These are phyloP conservation scores for Rhagoletis zephyria DNA, from an alignment of 1,140 invertebrate genomes.

Conservation along the genomic window DNA sequence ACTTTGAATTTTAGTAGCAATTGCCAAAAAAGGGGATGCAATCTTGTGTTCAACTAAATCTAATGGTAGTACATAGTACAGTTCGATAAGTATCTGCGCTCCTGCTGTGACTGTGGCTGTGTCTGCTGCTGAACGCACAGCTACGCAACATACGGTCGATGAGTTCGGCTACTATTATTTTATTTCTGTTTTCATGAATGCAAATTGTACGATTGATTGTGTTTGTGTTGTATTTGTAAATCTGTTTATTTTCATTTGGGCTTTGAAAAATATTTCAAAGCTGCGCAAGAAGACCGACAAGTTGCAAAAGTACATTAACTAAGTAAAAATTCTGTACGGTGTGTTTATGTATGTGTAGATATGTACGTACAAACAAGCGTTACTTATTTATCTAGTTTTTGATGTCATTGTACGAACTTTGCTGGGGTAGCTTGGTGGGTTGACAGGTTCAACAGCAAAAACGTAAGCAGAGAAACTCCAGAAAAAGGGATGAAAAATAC, in stretches of 20 bases:
- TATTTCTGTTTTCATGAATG: constrained; percentile 30
- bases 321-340: background rate
- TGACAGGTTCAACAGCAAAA: background rate
- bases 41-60: background rate
- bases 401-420: background rate
- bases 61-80: constrained; percentile 44
- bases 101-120: background rate
- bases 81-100: constrained; percentile 36
- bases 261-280: background rate
- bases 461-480: background rate
- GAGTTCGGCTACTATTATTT: background rate
- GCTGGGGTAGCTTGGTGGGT: background rate
- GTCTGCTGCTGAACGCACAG: background rate
- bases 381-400: no score
- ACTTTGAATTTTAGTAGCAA: constrained; percentile 40
- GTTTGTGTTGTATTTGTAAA: background rate
- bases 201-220: background rate
- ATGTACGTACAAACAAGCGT: no score
- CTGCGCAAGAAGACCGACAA: constrained; percentile 1
- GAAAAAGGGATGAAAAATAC: background rate
- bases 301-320: constrained; percentile 43
- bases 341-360: no score
- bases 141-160: constrained; percentile 8
- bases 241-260: constrained; percentile 1
- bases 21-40: constrained; percentile 5